phyloP scores from a whole-genome alignment of 2,888 invertebrate species.

The Lochmaea crataegi region DNA sequence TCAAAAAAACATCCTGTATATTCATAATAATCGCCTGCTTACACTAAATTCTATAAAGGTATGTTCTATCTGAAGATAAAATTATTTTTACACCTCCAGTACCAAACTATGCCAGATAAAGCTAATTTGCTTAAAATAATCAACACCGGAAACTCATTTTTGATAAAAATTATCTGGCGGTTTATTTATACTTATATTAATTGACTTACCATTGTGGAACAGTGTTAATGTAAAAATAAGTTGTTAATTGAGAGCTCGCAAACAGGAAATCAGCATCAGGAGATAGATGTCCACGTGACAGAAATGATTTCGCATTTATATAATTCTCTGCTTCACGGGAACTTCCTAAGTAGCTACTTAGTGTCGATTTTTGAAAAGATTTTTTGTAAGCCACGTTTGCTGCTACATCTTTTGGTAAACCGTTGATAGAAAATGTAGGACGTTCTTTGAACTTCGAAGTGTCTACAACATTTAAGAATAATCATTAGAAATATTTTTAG shows the following conservation, averaged over 20 bases:
- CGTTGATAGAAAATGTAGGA: constrained; percentile 60
- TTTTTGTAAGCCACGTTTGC: constrained; percentile 56
- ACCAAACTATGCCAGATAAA: no score
- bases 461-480: constrained; percentile 43
- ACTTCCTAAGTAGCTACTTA: constrained; percentile 58
- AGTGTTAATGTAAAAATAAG: constrained; percentile 68
- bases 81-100: no score
- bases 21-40: no score
- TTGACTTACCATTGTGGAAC: constrained; percentile 67
- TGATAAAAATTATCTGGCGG: constrained; percentile 1
- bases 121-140: no score
- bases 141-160: background rate
- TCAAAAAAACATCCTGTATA: no score
- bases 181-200: background rate
- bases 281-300: constrained; percentile 66
- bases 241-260: constrained; percentile 65
- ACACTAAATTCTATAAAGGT: no score
- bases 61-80: no score
- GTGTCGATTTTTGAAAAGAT: constrained; percentile 58
- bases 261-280: constrained; percentile 69
- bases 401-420: constrained; percentile 53
- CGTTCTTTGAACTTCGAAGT: constrained; percentile 55
- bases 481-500: no score
- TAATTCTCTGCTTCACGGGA: constrained; percentile 56
- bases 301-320: constrained; percentile 58